Evolutionary conservation across 2,888 invertebrate species (phyloP), one percentile per base, ranked within the genome.

Genomic region (Amorpha juglandis): DNA sequence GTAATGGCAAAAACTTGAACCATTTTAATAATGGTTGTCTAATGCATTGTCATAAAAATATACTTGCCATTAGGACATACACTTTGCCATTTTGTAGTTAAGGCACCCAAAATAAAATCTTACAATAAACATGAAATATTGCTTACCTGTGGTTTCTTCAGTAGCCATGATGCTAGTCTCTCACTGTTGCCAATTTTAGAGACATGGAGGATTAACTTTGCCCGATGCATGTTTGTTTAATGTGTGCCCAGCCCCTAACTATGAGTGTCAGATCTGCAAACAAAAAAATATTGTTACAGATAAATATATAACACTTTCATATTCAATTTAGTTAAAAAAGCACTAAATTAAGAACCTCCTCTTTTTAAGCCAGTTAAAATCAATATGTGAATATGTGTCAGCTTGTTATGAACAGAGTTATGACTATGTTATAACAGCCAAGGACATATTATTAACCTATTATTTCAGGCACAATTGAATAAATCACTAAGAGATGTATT

Each of bases 81-180:
- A 9, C 9, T 9, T 38, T 38, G 3, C 8, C 9, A 38, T 38
- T 38, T 38, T 38, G 7, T 38, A 8, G 38, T 38, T 38, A 38
- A 38, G 27, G 27, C 27, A 27, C 27, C 9, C 38, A 38, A 3
- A 38, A 38, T 38, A 19, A 19, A 11, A 45, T 6, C 8, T 45
- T 21, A 2, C 14, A 52, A 38, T 38, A 16, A 21, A 63, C 1
- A 47, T 33, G 12, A 47, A 74, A 74, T 78, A 75, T 63, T n/a
- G 86, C 91, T 87, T 81, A 91, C 88, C 91, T 92, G 92, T 78
- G 94, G 93, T 89, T 94, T 94, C 74, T 95, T 94, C 63, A 97
- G 91, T 68, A 97, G 94, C 97, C 97, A 97, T 86, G 96, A 95
- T 77, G 96, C 97, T 89, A 97, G 96, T 84, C 96, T 95, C 86